phyloP scores from a whole-genome alignment of 53 echinoderm and acorn worm genomes.

The Mesocentrotus franciscanus region DNA sequence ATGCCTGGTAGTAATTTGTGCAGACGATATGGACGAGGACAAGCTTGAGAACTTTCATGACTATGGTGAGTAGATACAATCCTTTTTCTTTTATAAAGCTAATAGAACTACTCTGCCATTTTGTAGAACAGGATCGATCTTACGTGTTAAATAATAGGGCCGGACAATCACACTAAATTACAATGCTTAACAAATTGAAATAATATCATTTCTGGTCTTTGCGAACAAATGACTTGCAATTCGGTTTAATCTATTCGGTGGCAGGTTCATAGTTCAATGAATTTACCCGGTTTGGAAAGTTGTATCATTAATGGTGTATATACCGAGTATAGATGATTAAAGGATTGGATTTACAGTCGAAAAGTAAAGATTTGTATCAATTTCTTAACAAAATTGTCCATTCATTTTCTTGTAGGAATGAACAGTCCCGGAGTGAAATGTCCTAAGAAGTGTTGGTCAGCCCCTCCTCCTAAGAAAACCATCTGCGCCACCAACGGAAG shows the following conservation, averaged over 20 bases:
- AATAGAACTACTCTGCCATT: not conserved
- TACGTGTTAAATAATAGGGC: not conserved
- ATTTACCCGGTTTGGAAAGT: too few species aligned
- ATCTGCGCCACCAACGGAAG: slow-evolving; percentile 62
- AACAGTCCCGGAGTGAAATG: slow-evolving; percentile 27
- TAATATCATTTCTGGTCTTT: not conserved
- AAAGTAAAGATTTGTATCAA: not conserved
- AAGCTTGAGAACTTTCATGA: slow-evolving; percentile 50
- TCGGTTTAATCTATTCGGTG: too few species aligned
- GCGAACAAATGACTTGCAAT: too few species aligned
- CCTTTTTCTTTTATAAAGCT: not conserved
- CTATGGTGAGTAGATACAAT: slow-evolving; percentile 12
- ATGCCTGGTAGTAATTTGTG: not conserved
- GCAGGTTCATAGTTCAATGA: too few species aligned
- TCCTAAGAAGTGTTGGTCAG: slow-evolving; percentile 48
- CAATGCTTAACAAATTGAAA: not conserved
- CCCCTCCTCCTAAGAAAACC: slow-evolving; percentile 28
- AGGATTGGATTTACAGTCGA: too few species aligned
- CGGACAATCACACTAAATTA: not conserved
- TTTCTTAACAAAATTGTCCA: not conserved
- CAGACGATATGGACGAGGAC: slow-evolving; percentile 59
- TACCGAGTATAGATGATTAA: too few species aligned
- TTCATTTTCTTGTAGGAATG: not conserved
- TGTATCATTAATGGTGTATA: too few species aligned
- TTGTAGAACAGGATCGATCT: too few species aligned